Conservation (phyloP, 2,113 vertebrate species). For the Paraplagusia blochii region DNA sequence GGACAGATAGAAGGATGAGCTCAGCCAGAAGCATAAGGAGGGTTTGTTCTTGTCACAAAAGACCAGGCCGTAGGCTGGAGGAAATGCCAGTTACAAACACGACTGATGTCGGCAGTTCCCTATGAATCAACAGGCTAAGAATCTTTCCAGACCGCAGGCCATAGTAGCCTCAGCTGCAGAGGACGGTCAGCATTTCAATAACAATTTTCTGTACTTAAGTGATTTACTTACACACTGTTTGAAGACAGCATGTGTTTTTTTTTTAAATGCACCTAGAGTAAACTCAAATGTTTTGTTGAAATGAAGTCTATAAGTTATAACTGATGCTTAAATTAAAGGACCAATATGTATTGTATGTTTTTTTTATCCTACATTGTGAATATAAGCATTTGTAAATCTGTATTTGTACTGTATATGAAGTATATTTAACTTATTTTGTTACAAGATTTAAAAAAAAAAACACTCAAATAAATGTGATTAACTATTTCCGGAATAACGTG, state of each 20-base stretch:
- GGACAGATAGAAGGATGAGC: slow-evolving; percentile 60
- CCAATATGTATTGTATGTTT: slow-evolving; percentile 14
- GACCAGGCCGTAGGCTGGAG: slow-evolving; percentile 72
- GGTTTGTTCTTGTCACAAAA: slow-evolving; percentile 72
- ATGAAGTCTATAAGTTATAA: not conserved
- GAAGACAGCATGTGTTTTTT: slow-evolving; percentile 15
- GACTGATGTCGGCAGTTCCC: slow-evolving; percentile 62
- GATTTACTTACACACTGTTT: slow-evolving; percentile 38
- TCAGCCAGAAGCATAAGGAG: slow-evolving; percentile 69
- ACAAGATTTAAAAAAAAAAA: slow-evolving; percentile 8
- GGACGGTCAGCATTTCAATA: slow-evolving; percentile 47
- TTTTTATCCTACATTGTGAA: slow-evolving; percentile 12
- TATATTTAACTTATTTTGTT: slow-evolving; percentile 49
- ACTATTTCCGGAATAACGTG: slow-evolving; percentile 24
- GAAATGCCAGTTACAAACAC: slow-evolving; percentile 70
- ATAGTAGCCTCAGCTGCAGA: slow-evolving; percentile 28
- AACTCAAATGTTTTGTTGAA: slow-evolving; percentile 16
- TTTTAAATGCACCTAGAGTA: not conserved
- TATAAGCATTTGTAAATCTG: slow-evolving; percentile 30
- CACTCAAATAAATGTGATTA: slow-evolving; percentile 11
- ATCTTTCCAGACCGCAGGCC: slow-evolving; percentile 63
- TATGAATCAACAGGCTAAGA: slow-evolving; percentile 68
- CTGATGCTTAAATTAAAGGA: slow-evolving; percentile 12
- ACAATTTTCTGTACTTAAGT: slow-evolving; percentile 45
- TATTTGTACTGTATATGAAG: slow-evolving; percentile 27